Conservation (phyloP, 2,113 vertebrate species). For the Alethe castanea region DNA sequence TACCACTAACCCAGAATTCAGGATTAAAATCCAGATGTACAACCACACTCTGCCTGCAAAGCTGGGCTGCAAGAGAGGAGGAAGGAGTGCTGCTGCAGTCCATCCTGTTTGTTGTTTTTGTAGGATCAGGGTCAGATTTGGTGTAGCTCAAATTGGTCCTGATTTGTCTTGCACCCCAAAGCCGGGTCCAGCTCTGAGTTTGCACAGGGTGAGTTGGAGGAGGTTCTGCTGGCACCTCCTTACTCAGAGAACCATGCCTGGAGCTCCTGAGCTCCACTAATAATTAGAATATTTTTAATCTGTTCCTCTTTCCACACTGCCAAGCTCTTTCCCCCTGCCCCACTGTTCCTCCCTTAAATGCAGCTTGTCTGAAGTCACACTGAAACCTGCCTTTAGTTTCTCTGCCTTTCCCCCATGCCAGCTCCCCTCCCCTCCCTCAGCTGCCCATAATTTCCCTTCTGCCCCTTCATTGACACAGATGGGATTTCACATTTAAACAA, state of each 20-base stretch:
- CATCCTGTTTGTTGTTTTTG: not conserved
- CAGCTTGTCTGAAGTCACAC: not conserved
- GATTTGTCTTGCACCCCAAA: not conserved
- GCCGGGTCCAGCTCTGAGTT: not conserved
- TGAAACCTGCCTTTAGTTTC: not conserved
- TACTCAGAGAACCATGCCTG: not conserved
- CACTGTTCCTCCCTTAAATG: not conserved
- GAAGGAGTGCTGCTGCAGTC: not conserved
- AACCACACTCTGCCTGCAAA: not conserved
- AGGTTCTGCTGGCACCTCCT: not conserved
- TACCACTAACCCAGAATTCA: not conserved
- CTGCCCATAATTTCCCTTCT: not conserved
- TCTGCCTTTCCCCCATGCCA: not conserved
- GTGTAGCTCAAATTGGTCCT: not conserved
- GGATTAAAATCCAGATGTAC: not conserved
- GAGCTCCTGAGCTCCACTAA: not conserved
- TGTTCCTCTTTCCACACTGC: not conserved
- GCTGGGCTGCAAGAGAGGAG: not conserved
- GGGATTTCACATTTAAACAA: slow-evolving; percentile 23
- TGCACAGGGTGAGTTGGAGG: not conserved
- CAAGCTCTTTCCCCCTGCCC: not conserved
- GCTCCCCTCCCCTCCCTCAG: not conserved
- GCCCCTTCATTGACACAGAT: not conserved
- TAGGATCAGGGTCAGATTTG: not conserved
- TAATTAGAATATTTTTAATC: not conserved